Base-by-base conservation (phyloP, 2,888 invertebrate species). In the Drosophila affinis region DNA sequence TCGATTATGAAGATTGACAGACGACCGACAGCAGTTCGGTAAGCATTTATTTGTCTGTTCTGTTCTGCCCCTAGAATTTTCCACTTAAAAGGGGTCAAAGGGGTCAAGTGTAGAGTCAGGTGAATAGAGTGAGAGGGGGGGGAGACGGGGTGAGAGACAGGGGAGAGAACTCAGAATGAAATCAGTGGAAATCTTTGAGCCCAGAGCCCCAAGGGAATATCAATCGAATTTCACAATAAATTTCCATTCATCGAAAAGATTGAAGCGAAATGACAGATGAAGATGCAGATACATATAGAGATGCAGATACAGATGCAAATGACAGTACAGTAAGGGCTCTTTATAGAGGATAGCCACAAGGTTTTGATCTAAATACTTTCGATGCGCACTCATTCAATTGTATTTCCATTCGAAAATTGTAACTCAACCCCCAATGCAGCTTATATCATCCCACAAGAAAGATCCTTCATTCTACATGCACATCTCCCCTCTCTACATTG, bases 1-100 rank as follows among this genome's bases (percentile, higher is more conserved):
- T 67, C 65, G 65, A 67, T 67, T 67, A 67, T 71, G 49, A 71
- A 34, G 71, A 51, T 58, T 51, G 65, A 49, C 72, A 67, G 59
- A n/a, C 34, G 60, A 24, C 49, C 34, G 60, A 24, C 49, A 34
- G 3, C 21, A 21, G 21, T 21, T 21, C 21, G 21, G 21, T 21
- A 21, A 21, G 21, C 21, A n/a, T 48, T 18, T 39, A 21, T n/a
- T 39, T 39, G n/a, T 39, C 39, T n/a, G 39, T 7, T 39, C 39
- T n/a, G 39, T n/a, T 21, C 21, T 21, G 14, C 39, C 39, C 39
- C 39, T n/a, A 39, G 14, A 39, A 39, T 39, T 39, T 39, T 39
- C 39, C 39, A 39, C 39, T 39, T 39, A 39, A 39, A 39, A 39
- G 39, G 14, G 39, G 34, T 34, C 34, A 34, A 34, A 34, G 34